Evolutionary conservation across 2,888 invertebrate genomes (phyloP).

Genomic region (Xylota sylvarum): DNA sequence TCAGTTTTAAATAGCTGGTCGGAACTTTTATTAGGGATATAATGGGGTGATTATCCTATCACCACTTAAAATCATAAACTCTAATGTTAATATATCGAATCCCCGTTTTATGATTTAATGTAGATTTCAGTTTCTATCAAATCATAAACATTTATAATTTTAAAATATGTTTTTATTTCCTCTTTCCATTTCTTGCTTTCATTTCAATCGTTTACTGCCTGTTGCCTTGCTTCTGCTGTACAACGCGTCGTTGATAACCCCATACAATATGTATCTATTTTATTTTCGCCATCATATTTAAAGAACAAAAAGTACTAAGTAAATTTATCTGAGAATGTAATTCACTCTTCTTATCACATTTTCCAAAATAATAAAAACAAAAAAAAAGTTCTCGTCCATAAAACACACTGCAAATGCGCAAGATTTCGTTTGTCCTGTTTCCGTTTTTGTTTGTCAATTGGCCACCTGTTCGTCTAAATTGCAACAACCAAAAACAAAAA

Average conservation of each 20-base stretch:
- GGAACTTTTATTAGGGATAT: no score
- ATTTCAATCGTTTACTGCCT: slow-evolving; percentile 12
- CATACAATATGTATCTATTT: background rate
- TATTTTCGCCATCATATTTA: background rate
- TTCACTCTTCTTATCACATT: slow-evolving; percentile 60
- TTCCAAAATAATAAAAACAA: slow-evolving; percentile 17
- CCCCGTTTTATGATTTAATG: background rate
- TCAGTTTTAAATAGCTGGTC: no score
- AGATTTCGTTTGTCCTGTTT: slow-evolving; percentile 52
- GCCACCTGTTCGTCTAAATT: slow-evolving; percentile 63
- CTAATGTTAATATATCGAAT: background rate
- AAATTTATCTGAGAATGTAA: slow-evolving; percentile 21
- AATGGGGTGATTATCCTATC: no score
- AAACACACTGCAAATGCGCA: slow-evolving; percentile 65
- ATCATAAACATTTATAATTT: background rate
- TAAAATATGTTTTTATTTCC: slow-evolving; percentile 15
- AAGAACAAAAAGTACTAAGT: background rate
- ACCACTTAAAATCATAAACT: no score
- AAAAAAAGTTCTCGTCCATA: slow-evolving; percentile 41
- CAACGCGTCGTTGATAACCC: background rate
- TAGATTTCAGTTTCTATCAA: background rate
- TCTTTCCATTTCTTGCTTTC: slow-evolving; percentile 26
- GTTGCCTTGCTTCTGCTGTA: slow-evolving; percentile 50
- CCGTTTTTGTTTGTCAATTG: slow-evolving; percentile 51
- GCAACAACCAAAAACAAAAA: slow-evolving; percentile 40